Base-by-base conservation (phyloP, 2,797 vertebrate genomes). In the Microhierax caerulescens region DNA sequence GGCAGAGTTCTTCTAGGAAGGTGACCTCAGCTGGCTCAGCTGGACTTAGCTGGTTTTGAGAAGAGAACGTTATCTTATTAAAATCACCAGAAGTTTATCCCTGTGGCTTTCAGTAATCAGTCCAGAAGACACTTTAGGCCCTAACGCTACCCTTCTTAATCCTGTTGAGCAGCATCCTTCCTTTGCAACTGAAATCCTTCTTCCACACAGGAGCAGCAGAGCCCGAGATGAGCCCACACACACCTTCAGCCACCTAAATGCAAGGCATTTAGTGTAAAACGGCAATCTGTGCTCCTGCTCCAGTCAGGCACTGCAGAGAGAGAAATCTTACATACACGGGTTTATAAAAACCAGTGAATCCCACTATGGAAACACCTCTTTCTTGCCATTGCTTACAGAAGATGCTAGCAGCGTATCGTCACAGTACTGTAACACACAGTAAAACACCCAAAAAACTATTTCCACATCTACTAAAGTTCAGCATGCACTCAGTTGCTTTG, bases 31-130 rank as follows among this genome's bases (percentile, higher is more conserved):
- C 23, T 70, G 70, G 57, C 60, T 92, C 72, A 84, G 45, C 48
- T 87, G 70, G 74, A 74, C 41, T 79, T 74, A 89, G 47, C 28
- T 20, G 19, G 56, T 43, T 64, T 95, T 88, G 80, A 68, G 78
- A 77, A 36, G 28, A 89, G 36, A 91, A 50, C 5, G 70, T 70
- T 43, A 23, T 32, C 56, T 15, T 77, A 83, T 65, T 89, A 77
- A 91, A 93, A 85, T 72, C 39, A 72, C 39, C 81, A 85, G 75
- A 88, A 85, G 10, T 93, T 80, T 83, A 80, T 92, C 75, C 64
- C 89, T 53, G 8, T 83, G 64, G 34, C 78, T 94, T 93, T 83
- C 60, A 68, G 57, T 75, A 92, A 92, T 80, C 60, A 88, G 15
- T 28, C n/a, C 43, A 91, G 89, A 85, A 95, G 63, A 82, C 28